These are phyloP conservation scores for Clarias laeviceps DNA, from an alignment of 2,797 vertebrate species.

Conservation along the genomic window DNA sequence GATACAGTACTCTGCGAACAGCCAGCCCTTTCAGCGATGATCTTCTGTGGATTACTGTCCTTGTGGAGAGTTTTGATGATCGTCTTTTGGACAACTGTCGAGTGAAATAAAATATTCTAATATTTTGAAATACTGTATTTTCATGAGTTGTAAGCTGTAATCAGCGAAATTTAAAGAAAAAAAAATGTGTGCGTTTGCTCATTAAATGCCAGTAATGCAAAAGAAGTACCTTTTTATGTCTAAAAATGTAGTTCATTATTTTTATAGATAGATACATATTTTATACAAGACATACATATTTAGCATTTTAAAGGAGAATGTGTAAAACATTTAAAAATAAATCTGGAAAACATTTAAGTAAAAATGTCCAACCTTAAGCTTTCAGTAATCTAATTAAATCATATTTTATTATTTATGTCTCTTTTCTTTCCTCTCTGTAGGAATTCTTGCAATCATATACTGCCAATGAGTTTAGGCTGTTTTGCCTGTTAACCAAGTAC, in stretches of 20 bases:
- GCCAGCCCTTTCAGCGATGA: too few species aligned
- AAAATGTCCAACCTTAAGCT: background rate
- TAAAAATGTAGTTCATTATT: background rate
- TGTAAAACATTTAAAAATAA: background rate
- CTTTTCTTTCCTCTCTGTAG: conserved; percentile 63
- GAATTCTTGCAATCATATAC: conserved; percentile 85
- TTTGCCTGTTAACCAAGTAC: conserved; percentile 88
- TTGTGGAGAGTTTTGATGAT: too few species aligned
- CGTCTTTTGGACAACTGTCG: too few species aligned
- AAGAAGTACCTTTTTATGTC: background rate
- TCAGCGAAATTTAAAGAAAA: too few species aligned
- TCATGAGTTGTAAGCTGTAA: too few species aligned
- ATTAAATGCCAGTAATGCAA: background rate
- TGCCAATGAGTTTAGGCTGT: conserved; percentile 88
- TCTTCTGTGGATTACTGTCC: too few species aligned
- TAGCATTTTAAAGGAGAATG: background rate
- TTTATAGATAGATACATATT: too few species aligned
- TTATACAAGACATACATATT: background rate
- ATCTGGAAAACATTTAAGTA: background rate
- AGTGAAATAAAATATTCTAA: too few species aligned
- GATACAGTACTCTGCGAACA: too few species aligned
- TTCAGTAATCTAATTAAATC: background rate
- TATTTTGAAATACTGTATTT: too few species aligned
- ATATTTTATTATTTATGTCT: background rate
- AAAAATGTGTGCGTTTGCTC: background rate